Conservation (phyloP, 2,888 invertebrate genomes). For the Apotomis capreana region DNA sequence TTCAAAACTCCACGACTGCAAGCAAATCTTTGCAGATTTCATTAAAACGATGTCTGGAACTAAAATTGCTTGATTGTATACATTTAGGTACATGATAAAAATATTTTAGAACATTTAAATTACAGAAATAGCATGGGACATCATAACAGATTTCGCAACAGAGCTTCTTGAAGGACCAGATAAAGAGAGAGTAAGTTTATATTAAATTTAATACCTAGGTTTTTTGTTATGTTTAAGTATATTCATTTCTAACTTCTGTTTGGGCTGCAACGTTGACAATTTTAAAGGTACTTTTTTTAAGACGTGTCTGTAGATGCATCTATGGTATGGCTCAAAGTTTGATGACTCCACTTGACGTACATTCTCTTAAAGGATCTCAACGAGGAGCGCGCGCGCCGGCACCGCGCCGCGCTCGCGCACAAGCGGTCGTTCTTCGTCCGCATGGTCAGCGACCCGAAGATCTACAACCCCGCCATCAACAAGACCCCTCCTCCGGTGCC, state of each 20-base stretch:
- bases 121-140: conserved; percentile 92
- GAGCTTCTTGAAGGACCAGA: conserved; percentile 89
- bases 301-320: too few relatives aligned
- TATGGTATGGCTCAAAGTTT: too few relatives aligned
- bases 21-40: too few relatives aligned
- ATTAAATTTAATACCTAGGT: not conserved
- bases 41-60: not conserved
- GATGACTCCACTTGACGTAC: not conserved
- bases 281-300: too few relatives aligned
- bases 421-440: conserved; percentile 98
- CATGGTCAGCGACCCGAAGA: conserved; percentile 98
- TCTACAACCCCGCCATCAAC: conserved; percentile 96
- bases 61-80: not conserved
- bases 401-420: conserved; percentile 92
- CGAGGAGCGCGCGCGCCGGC: conserved; percentile 88
- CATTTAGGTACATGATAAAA: not conserved
- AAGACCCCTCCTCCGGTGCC: conserved; percentile 86
- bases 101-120: conserved; percentile 31
- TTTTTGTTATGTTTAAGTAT: too few relatives aligned
- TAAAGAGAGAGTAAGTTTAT: conserved; percentile 81
- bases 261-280: too few relatives aligned
- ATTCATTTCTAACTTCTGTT: too few relatives aligned
- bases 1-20: too few relatives aligned
- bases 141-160: conserved; percentile 91
- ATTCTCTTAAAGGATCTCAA: conserved; percentile 85